Base-by-base conservation (phyloP, 2,888 invertebrate species). In the Hydrotaea diabolus region DNA sequence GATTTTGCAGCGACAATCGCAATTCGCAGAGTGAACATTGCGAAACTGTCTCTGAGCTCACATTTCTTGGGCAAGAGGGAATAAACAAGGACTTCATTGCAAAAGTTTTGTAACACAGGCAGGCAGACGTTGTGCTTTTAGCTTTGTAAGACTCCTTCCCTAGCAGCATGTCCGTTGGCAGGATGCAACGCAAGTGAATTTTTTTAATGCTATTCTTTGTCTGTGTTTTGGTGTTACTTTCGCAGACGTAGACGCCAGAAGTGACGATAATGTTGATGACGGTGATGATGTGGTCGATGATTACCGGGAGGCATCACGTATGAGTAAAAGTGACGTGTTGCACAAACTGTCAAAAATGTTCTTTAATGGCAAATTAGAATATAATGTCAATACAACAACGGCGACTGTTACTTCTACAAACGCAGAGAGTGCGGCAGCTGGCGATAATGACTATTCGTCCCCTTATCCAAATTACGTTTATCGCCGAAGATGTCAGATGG, bases 401-500 rank as follows among this genome's bases (percentile, higher is more conserved):
- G 31, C 46, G 39, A n/a, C 39, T 13, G 23, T 75, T 64, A 31
- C 66, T 26, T 55, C 59, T 0, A 74, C 74, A 49, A 21, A 23
- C 7, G 55, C 13, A 36, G 73, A 69, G 43, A 46, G 8, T 11
- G 31, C 8, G 43, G 49, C 57, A 15, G n/a, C 13, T 19, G 17
- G 2, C n/a, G 66, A 53, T 62, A 59, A 49, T 76, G 66, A 66
- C 36, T 43, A 73, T 36, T 26, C 74, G 62, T 11, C 74, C 17
- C 53, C 57, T 26, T 64, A 55, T 19, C 26, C 55, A 69, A 89
- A 91, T 86, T 89, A 88, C 86, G 88, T 90, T 83, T 86, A 88
- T 82, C 88, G 87, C 64, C 90, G 88, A 77, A 89, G 88, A 79
- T 91, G 91, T 85, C 86, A 88, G 81, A 82, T 84, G 87, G 81